Conservation (phyloP, 1,140 invertebrate genomes). For the Macrotrachela quadricornifera region DNA sequence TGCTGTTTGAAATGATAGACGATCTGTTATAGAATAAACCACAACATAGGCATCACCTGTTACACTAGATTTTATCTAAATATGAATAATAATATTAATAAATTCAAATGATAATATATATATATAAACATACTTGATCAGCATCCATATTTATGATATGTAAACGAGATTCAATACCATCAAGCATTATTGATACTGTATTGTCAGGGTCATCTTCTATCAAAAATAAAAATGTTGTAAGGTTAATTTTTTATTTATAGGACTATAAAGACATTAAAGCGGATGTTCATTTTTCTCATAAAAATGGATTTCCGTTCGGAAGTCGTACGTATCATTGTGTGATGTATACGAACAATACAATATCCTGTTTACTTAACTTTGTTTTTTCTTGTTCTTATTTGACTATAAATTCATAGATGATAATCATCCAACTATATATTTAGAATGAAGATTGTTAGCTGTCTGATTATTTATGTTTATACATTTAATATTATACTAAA, state of each 20-base stretch:
- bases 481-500: no score
- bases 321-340: no score
- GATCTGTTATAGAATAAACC: constrained; percentile 6
- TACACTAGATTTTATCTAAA: background rate
- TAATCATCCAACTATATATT: no score
- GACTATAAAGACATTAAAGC: no score
- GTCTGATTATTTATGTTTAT: no score
- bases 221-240: background rate
- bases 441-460: no score
- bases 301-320: no score
- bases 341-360: no score
- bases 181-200: constrained; percentile 1
- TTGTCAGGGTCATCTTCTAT: constrained; percentile 3
- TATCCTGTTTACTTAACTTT: no score
- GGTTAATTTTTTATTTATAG: background rate
- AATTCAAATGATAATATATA: background rate
- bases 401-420: no score
- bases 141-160: constrained; percentile 4
- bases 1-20: background rate
- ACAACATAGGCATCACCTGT: constrained; percentile 1
- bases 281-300: no score
- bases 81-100: background rate
- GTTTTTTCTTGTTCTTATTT: no score
- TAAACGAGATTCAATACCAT: constrained; percentile 6
- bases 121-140: background rate